Base-by-base conservation (phyloP, 2,113 vertebrate genomes). In the Chaenogobius annularis region DNA sequence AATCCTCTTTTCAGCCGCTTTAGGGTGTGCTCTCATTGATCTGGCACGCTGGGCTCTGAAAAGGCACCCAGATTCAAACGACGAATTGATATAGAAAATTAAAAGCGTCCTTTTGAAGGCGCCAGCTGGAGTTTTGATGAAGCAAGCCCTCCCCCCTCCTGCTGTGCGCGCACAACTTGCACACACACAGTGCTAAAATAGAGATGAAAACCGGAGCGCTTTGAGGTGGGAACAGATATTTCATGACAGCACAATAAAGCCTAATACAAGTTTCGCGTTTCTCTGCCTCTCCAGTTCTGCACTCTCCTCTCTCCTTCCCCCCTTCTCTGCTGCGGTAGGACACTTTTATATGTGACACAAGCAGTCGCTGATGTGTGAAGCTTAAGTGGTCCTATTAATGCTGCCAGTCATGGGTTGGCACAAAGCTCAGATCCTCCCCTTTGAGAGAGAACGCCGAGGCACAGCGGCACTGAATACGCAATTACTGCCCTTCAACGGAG, bases 271-370 rank as follows among this genome's bases (percentile, higher is more conserved):
- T 80, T 75, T 79, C 62, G 68, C 67, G 52, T 54, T 54, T 37
- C 43, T 79, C 65, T 70, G 50, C 48, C 69, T 73, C 73, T 40
- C 47, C 71, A 70, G 47, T 64, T 40, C 13, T 59, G 50, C 8
- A 19, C 50, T 20, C 50, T n/a, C n/a, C 50, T 54, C 50, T 40
- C 50, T 54, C 19, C 19, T n/a, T n/a, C 50, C 55, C 55, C 22
- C 56, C 26, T 26, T 23, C 43, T 59, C 40, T 47, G 10, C 55
- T 47, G 71, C 78, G 48, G 70, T 75, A 66, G 65, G 77, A 66
- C 72, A 72, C 77, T 66, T 88, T 87, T 79, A 85, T 88, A 75
- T 74, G 55, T 46, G 58, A 80, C 83, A 89, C 83, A 87, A 87
- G 83, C 81, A 72, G 52, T 66, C 19, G 31, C 83, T 89, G 85